phyloP scores from a whole-genome alignment of 2,888 invertebrate species.

The Heliconius aoede region DNA sequence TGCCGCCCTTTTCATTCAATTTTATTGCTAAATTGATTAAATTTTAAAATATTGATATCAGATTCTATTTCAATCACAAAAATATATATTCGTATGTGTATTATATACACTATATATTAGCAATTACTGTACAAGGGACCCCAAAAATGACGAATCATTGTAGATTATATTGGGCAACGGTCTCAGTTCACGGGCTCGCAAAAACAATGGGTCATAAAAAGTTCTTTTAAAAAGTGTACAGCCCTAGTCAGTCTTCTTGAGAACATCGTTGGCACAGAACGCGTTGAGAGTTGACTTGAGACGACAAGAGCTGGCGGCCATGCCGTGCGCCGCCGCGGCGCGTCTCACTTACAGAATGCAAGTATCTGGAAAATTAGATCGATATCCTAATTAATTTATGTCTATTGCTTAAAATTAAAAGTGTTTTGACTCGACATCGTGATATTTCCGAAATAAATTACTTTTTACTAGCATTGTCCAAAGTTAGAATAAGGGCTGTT shows the following conservation, averaged over 20 bases:
- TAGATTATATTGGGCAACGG: conserved; percentile 60
- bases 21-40: too few species aligned
- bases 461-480: background rate
- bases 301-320: conserved; percentile 64
- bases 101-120: too few species aligned
- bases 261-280: conserved; percentile 72
- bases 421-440: background rate
- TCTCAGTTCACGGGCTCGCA: conserved; percentile 54
- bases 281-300: conserved; percentile 53
- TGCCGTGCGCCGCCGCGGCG: conserved; percentile 74
- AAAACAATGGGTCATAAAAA: conserved; percentile 77
- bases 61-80: background rate
- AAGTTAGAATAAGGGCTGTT: background rate
- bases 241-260: conserved; percentile 71
- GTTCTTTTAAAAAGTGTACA: conserved; percentile 65
- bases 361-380: conserved; percentile 61
- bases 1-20: background rate
- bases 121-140: background rate
- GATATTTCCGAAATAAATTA: background rate
- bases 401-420: too few species aligned
- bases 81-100: background rate
- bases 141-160: conserved; percentile 14
- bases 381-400: conserved; percentile 4
- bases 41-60: background rate
- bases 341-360: conserved; percentile 75